Evolutionary conservation across 2,113 vertebrate species (phyloP), one percentile per base, ranked within the genome.

Genomic region (Pterocles orientalis): DNA sequence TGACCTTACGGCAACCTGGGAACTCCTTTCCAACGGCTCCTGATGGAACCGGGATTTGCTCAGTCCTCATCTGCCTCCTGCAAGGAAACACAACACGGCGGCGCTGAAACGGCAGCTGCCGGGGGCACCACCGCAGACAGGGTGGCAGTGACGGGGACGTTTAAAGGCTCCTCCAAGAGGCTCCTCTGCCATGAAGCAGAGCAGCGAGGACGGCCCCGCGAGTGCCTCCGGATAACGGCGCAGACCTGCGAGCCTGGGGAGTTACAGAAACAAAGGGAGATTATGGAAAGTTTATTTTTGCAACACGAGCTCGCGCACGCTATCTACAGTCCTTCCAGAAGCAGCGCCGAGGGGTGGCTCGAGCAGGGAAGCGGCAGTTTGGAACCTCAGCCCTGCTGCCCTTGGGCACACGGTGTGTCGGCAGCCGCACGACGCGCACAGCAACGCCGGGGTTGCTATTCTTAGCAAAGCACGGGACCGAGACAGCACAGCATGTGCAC

Each of bases 21-120:
- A 93, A 91, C 87, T 93, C 88, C 60, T 91, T 93, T 73, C 82
- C 95, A 93, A 70, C 8, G 85, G 79, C 70, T 96, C 82, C 94
- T 92, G 80, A 94, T 51, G 90, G 88, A 86, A 90, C 86, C 68
- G 80, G 82, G 91, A 85, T 90, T 82, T 86, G 86, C 93, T 87
- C 75, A 58, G 54, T 47, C 80, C 92, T 93, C 69, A 93, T 47
- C 86, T 87, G 75, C 68, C 47, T 79, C 82, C 80, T 58, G 72
- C 57, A 53, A 91, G 84, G 78, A 88, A 96, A 91, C 29, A 45
- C 64, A 90, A 60, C 20, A 50, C 29, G 80, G 33, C 5, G 23
- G 81, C 91, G 56, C 50, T 84, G 51, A 64, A 71, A 64, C 48
- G 86, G 94, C 92, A 91, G 54, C 86, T 88, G 88, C 36, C 68